Evolutionary conservation across 2,888 invertebrate genomes (phyloP), one percentile per base, ranked within the genome.

Genomic region (Chloroclysta siterata): DNA sequence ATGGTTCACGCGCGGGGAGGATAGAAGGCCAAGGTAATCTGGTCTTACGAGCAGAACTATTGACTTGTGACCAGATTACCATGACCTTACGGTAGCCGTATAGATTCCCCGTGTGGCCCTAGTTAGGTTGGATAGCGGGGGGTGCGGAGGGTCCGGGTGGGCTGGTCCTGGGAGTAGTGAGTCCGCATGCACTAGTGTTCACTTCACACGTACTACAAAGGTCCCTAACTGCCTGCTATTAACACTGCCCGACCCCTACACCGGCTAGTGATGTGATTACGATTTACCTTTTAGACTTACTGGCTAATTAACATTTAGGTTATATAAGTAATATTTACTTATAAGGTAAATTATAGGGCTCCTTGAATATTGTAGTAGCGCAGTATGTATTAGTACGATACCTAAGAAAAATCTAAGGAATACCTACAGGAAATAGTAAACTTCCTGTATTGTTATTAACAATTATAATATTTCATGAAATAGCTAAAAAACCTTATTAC

Each of bases 171-270:
- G 75, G 63, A 72, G 76, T 71, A 69, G 73, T 22, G 75, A 76
- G 83, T 77, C 33, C 79, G 84, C 80, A 83, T 85, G 85, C 83
- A 84, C 82, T 87, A 86, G 89, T 87, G 88, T 82, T 85, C 88
- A 88, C 89, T 89, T 90, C 91, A 89, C 91, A 89, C 91, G 89
- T 87, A 81, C 83, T 83, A 92, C 89, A 92, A 92, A 89, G 90
- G 83, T 80, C 85, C 84, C 90, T 91, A 92, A 92, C 92, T 91
- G 91, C 90, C 90, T 89, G 89, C 91, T 90, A 91, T 92, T 92
- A 92, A 84, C 86, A 83, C 86, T 79, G 85, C 83, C 84, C 84
- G 81, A 81, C 83, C 87, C 85, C 81, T 80, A 75, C 76, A 70
- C 68, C 50, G 51, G 69, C 72, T 88, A 89, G 87, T 80, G 89